Conservation (phyloP, 2,797 vertebrate species). For the Anguilla anguilla region DNA sequence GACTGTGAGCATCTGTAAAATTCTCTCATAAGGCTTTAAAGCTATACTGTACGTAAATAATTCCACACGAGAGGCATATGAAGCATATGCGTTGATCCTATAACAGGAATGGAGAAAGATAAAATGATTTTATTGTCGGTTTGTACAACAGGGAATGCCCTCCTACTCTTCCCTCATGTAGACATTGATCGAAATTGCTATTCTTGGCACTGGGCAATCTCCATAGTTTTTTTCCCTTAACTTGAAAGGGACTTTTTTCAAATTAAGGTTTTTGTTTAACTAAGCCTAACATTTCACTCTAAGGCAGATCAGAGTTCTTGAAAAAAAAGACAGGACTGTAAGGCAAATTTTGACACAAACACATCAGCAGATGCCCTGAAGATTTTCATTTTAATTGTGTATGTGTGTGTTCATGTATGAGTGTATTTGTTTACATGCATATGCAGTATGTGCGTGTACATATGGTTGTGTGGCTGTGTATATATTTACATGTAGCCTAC, state of each 20-base stretch:
- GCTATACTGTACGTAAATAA: not conserved
- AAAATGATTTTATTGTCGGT: not conserved
- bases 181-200: not conserved
- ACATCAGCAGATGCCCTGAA: not conserved
- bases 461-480: not conserved
- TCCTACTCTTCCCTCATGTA: not conserved
- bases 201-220: not conserved
- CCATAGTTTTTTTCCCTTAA: not conserved
- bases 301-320: not conserved
- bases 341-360: not conserved
- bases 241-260: not conserved
- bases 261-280: not conserved
- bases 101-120: not conserved
- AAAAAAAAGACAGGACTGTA: not conserved
- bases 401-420: not conserved
- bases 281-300: not conserved
- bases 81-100: not conserved
- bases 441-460: not conserved
- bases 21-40: not conserved
- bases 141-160: not conserved
- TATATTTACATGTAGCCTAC: no score
- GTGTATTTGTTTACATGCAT: not conserved
- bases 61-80: not conserved
- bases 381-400: conserved; percentile 24
- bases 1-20: not conserved